Evolutionary conservation across 2,797 vertebrate species (phyloP), one percentile per base, ranked within the genome.

Genomic region (Hyperoplus immaculatus): DNA sequence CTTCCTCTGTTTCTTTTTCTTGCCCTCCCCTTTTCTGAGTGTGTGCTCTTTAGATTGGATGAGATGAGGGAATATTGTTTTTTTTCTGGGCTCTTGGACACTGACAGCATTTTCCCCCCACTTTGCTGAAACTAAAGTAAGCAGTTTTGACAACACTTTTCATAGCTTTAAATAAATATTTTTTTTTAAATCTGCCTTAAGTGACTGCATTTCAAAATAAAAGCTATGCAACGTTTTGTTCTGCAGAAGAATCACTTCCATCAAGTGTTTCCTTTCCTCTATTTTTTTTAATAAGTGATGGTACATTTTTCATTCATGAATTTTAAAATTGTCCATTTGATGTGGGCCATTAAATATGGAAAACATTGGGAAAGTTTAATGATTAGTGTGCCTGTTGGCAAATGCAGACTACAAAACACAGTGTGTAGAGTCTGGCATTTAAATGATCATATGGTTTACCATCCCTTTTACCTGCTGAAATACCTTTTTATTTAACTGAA

Each of bases 81-180:
- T 72, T 66, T 67, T 68, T 60, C 53, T 68, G 47, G 65, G 77
- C 63, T 80, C 75, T 63, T 80, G 75, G 86, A 87, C 79, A 86
- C 46, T 63, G 77, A 74, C 72, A 74, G 87, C 64, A 65, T 64
- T 87, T 86, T 80, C 49, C 77, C 64, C 60, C 69, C 70, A 72
- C 47, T 84, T 90, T 84, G 69, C 59, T 70, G 63, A 72, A 75
- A 70, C 73, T 77, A 88, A 60, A 81, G 54, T 75, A 77, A 89
- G 64, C 18, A 56, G 63, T 89, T 90, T 81, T 85, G 89, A 87
- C 86, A 82, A 72, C 64, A 75, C 80, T 80, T 91, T 85, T 91
- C 80, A 92, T 87, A 87, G 60, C 70, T 53, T 88, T 91, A 79
- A 89, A 87, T 89, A 85, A 78, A 80, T 61, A n/a, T 47, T 70